Base-by-base conservation (phyloP, 2,113 vertebrate genomes). In the Cyprinodon variegatus region DNA sequence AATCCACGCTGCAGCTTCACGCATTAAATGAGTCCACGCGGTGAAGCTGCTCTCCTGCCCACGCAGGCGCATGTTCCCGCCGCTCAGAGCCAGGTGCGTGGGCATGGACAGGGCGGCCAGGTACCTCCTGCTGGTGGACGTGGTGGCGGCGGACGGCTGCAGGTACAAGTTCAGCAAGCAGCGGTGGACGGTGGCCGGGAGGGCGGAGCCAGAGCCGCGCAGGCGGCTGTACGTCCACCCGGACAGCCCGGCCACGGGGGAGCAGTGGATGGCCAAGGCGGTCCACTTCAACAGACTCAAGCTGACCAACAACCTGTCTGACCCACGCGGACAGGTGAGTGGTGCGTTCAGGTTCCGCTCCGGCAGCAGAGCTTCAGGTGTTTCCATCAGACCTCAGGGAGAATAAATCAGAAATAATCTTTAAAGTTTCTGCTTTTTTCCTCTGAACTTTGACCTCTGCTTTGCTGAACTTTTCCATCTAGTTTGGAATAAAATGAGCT, bases 281-380 rank as follows among this genome's bases (percentile, higher is more conserved):
- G 95, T 97, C 86, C 98, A 95, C 83, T 99, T 99, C 88, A 96
- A 97, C 93, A 98, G 98, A 91, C 95, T 99, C 74, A 98, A 98
- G 91, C 95, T 99, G 87, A 99, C 97, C 77, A 99, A 53, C 48
- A 53, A 53, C 48, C 15, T 53, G 5, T 53, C 97, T 10, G 97
- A 98, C 90, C 98, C 98, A 81, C 97, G 97, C 2, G 97, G 97
- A 94, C 98, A 97, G 94, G 97, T 99, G 92, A 96, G 97, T 97
- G 65, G 62, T 8, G 3, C 3, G 43, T 65, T 65, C 15, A 43
- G 29, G 29, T 29, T 29, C 29, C 29, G 29, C 29, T 29, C 29
- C 29, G 29, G 29, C 29, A 29, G 29, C 29, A 29, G 29, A 29
- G 29, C 29, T 29, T 29, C 29, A 29, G 29, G 29, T 29, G 29